Base-by-base conservation (phyloP, 37 sponge, comb jelly and placozoan genomes). In the Diacarnus erythraeanus region DNA sequence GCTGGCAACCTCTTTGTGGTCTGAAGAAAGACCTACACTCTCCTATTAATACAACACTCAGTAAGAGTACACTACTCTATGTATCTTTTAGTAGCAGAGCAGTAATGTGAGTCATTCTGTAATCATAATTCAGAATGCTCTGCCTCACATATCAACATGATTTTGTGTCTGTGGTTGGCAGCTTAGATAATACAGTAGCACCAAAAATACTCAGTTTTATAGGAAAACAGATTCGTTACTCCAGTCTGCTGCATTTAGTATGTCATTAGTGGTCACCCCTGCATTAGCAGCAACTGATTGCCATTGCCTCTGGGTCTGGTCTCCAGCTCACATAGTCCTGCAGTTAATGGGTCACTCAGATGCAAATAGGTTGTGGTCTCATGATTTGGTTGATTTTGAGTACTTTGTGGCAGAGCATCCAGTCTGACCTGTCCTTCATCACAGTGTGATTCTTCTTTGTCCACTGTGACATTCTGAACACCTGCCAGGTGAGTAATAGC, bases 331-430 rank as follows among this genome's bases (percentile, higher is more conserved):
- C 44, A 47, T 71, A 84, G 8, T n/a, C 42, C 22, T 44, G 71
- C 35, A 73, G 61, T 43, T 78, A 79, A 25, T 25, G 10, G 44
- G 54, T 59, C 56, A 71, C 57, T 38, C 83, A 3, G 67, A 64
- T 22, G 78, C 85, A 76, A 77, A 83, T n/a, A 84, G 78, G 72
- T 84, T 72, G 72, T 70, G 78, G 77, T 21, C 78, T 75, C 26
- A 23, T 23, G 8, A 17, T 21, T 1, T 40, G n/a, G 3, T 78
- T 18, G 57, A 78, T 78, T 22, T 22, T 42, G 68, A 85, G 78
- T 2, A 85, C 74, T 17, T 22, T 21, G 2, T 54, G 73, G 74
- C 34, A 57, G 21, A 85, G 74, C 74, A 60, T 73, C 86, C 79
- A 77, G 41, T 85, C 79, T 23, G 74, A 41, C 29, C 75, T 61